These are phyloP conservation scores for Ischnura elegans DNA, from an alignment of 2,888 invertebrate genomes.

Conservation along the genomic window DNA sequence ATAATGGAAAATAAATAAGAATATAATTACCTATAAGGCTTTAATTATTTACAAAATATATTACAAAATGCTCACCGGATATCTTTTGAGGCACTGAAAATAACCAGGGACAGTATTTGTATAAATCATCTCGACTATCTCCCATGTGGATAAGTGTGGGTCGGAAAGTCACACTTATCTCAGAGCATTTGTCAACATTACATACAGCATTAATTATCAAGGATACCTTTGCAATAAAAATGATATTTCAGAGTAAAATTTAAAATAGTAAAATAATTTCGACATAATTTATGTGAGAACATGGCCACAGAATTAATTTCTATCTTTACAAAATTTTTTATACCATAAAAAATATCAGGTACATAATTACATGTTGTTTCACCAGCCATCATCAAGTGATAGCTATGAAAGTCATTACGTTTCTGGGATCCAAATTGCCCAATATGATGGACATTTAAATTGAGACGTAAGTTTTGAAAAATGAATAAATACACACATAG, in stretches of 20 bases:
- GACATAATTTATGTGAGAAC: background rate
- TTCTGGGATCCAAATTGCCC: background rate
- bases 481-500: background rate
- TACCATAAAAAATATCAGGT: background rate
- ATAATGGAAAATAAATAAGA: no score
- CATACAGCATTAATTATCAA: background rate
- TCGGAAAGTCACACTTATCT: background rate
- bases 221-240: background rate
- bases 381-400: background rate
- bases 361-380: background rate
- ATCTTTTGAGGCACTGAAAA: background rate
- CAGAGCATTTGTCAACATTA: background rate
- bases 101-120: background rate
- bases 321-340: background rate
- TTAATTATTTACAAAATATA: slow-evolving; percentile 31
- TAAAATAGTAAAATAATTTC: background rate
- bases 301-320: background rate
- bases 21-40: background rate
- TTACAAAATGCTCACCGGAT: background rate
- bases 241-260: background rate
- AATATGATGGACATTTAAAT: background rate
- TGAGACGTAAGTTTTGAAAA: background rate
- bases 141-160: background rate
- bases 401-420: background rate
- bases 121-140: background rate